Percentiles rank a stretch among this genome's conserved stretches.
These are phyloP conservation scores for Nemapogon koenigi DNA, from an alignment of 2,888 invertebrate species.

Conservation along the genomic window DNA sequence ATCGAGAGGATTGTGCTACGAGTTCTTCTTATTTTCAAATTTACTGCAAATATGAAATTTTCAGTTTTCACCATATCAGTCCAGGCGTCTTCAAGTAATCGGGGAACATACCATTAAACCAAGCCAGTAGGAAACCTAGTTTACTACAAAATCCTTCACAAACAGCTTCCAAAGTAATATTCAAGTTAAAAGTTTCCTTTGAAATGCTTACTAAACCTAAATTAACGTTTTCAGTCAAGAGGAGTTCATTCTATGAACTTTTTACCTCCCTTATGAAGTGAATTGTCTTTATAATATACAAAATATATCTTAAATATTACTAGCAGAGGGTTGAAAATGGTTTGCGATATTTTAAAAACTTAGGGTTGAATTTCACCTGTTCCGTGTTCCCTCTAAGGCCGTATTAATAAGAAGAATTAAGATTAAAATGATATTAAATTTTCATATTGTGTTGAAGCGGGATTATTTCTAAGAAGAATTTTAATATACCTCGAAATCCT, in stretches of 20 bases:
- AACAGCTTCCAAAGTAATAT: too few relatives aligned
- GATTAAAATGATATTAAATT: conserved; percentile 66
- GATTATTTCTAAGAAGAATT: conserved; percentile 56
- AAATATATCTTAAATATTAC: background rate
- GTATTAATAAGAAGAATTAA: conserved; percentile 40
- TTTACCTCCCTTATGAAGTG: background rate
- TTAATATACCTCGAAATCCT: conserved; percentile 52
- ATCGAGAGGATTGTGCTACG: too few relatives aligned
- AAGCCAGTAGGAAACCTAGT: too few relatives aligned
- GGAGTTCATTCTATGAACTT: conserved; percentile 7
- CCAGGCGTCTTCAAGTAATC: too few relatives aligned
- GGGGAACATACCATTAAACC: too few relatives aligned
- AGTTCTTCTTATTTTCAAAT: too few relatives aligned
- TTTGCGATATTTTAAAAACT: background rate
- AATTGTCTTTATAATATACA: background rate
- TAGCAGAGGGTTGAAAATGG: background rate
- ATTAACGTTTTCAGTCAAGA: conserved; percentile 9
- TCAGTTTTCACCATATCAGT: too few relatives aligned
- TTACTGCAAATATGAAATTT: too few relatives aligned
- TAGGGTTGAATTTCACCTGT: conserved; percentile 4
- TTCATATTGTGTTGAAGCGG: conserved; percentile 63
- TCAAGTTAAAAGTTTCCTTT: too few relatives aligned
- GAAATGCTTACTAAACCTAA: conserved; percentile 7
- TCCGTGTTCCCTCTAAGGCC: background rate
- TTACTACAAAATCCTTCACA: too few relatives aligned